Percentiles rank a stretch among this genome's conserved stretches.
These are phyloP conservation scores for Elephantulus edwardii DNA, from an alignment of 2,113 vertebrate species.

Conservation along the genomic window DNA sequence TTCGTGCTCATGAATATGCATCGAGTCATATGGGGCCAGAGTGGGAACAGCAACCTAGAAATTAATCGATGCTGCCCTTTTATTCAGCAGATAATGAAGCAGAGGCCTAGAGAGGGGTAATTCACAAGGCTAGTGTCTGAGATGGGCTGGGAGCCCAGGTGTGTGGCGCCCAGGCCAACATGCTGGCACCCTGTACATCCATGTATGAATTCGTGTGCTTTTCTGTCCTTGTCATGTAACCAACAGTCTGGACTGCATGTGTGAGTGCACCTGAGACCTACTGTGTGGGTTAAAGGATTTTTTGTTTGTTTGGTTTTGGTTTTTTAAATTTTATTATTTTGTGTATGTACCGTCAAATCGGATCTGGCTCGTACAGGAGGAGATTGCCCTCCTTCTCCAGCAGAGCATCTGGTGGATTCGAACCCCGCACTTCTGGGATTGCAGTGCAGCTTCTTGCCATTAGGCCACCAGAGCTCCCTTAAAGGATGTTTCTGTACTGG, in stretches of 20 bases:
- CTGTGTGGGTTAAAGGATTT: background rate
- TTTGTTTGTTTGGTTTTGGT: too few relatives aligned
- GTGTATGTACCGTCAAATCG: too few relatives aligned
- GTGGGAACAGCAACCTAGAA: background rate
- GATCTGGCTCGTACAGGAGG: too few relatives aligned
- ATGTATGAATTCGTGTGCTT: background rate
- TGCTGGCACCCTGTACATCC: background rate
- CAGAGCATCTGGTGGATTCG: too few relatives aligned
- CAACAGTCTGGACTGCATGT: background rate
- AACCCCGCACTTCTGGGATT: too few relatives aligned
- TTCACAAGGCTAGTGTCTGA: background rate
- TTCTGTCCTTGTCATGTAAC: background rate
- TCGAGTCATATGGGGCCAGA: background rate
- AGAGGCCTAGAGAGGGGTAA: background rate
- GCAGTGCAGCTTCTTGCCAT: too few relatives aligned
- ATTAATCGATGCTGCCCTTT: background rate
- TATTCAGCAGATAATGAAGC: background rate
- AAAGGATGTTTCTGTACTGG: too few relatives aligned
- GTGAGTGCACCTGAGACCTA: background rate
- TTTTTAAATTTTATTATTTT: too few relatives aligned
- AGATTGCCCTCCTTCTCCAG: too few relatives aligned
- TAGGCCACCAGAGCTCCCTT: too few relatives aligned
- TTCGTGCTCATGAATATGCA: conserved; percentile 51
- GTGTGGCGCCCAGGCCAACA: background rate
- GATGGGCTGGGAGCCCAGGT: background rate